Conservation (phyloP, 2,888 invertebrate genomes). For the Pardosa pseudoannulata region DNA sequence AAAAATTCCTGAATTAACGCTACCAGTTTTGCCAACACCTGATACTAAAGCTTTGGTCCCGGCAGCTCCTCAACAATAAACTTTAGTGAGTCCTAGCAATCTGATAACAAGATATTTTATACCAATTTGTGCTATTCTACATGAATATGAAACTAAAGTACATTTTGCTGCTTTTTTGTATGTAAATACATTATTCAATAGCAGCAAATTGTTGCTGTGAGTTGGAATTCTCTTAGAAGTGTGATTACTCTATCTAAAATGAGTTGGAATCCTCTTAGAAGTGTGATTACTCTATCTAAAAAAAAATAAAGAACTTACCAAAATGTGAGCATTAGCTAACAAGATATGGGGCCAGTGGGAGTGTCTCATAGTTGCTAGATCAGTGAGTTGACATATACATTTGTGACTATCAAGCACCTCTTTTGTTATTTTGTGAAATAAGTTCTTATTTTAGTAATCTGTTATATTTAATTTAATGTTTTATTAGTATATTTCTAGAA, state of each 20-base stretch:
- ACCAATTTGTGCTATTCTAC: neutral
- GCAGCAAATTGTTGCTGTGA: neutral
- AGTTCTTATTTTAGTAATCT: no score
- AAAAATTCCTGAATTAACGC: constrained; percentile 14
- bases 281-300: no score
- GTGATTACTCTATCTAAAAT: no score
- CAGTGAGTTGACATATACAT: neutral
- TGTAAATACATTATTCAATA: neutral
- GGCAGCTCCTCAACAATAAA: constrained; percentile 24
- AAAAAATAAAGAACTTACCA: no score
- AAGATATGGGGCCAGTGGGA: constrained; percentile 36
- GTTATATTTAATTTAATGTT: no score
- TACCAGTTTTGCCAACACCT: constrained; percentile 21
- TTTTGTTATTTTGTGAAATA: neutral
- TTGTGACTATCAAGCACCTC: constrained; percentile 26
- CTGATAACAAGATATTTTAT: constrained; percentile 14
- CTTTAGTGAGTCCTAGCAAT: neutral
- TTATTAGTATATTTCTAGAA: no score
- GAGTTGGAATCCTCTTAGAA: neutral
- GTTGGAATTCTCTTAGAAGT: neutral
- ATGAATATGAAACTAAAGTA: neutral
- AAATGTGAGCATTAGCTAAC: neutral
- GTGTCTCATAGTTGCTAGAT: constrained; percentile 41
- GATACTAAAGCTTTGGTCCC: constrained; percentile 51
- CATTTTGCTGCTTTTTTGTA: neutral